A percentile compares a stretch with the other conserved stretches of the same genome.
Conservation (phyloP, 2,888 invertebrate species). For the Seira ritae region DNA sequence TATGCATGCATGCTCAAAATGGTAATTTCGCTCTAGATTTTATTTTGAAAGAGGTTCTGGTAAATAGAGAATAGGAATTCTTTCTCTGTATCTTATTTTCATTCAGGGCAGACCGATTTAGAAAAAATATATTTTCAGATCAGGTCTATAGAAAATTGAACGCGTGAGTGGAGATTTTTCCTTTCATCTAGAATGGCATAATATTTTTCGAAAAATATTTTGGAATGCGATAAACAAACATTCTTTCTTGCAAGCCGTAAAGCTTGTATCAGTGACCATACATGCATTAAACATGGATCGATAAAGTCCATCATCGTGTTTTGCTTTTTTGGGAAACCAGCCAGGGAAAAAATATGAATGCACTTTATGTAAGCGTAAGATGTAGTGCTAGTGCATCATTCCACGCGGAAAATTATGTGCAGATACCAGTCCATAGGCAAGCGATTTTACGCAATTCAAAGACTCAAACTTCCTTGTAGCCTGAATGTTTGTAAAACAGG, state of each 20-base stretch:
- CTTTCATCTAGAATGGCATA: slow-evolving; percentile 21
- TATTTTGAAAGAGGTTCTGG: not conserved
- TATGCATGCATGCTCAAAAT: slow-evolving; percentile 1
- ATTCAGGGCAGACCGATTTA: no score
- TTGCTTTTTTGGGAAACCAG: not conserved
- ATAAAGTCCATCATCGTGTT: slow-evolving; percentile 4
- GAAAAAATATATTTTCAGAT: no score
- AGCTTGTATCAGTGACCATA: not conserved
- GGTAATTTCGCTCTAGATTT: not conserved
- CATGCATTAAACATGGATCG: not conserved
- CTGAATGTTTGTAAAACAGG: no score
- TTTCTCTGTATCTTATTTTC: no score
- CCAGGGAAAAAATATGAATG: not conserved
- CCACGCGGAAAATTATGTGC: no score
- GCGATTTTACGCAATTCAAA: no score
- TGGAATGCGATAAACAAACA: slow-evolving; percentile 7
- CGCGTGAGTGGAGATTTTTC: slow-evolving; percentile 1
- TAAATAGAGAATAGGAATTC: not conserved
- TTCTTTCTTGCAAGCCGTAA: no score
- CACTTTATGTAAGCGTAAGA: no score
- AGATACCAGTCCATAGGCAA: no score
- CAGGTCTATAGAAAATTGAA: not conserved
- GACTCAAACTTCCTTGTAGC: no score
- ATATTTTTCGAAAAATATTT: not conserved
- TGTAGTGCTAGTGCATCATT: no score